Evolutionary conservation across 2,888 invertebrate genomes (phyloP), one percentile per base, ranked within the genome.

Genomic region (Shargacucullia verbasci): DNA sequence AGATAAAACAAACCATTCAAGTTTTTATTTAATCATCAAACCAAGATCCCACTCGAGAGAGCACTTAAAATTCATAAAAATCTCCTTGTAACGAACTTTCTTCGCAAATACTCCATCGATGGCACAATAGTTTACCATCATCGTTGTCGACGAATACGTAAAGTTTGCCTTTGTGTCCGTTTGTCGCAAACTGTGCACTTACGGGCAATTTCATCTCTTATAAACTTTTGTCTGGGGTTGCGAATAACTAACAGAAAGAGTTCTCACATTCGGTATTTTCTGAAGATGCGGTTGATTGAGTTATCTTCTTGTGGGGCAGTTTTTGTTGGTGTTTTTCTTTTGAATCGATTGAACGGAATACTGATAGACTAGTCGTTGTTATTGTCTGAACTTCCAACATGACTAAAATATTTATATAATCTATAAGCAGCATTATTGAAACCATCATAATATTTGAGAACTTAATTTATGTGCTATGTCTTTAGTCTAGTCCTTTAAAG

Each of bases 111-210:
- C 45, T 67, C 45, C 59, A 66, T 52, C 47, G 71, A 65, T 58
- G 56, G 31, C 63, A 37, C 66, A 65, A 65, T 71, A 71, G 67
- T 67, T 71, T 44, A 35, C 52, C 44, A 35, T 65, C 52, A 71
- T 66, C 66, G 59, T 59, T 58, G 37, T 45, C 67, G 66, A 58
- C 52, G 67, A 66, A 65, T 59, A 54, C 44, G 20, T n/a, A 67
- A 68, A 68, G 67, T 68, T 68, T 33, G 47, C 13, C 48, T 56
- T 60, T 69, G 62, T 57, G 63, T 68, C 58, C 58, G 61, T 67
- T 57, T 55, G 47, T 71, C 55, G 45, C 61, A 52, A 72, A 69
- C 69, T 69, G 73, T 68, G 70, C 73, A 70, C 70, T 70, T 73
- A 73, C 73, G 55, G 55, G 44, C 70, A 69, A 73, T 73, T 73